These are phyloP conservation scores for Adoxophyes honmai DNA, from an alignment of 1,140 invertebrate genomes.

Conservation along the genomic window DNA sequence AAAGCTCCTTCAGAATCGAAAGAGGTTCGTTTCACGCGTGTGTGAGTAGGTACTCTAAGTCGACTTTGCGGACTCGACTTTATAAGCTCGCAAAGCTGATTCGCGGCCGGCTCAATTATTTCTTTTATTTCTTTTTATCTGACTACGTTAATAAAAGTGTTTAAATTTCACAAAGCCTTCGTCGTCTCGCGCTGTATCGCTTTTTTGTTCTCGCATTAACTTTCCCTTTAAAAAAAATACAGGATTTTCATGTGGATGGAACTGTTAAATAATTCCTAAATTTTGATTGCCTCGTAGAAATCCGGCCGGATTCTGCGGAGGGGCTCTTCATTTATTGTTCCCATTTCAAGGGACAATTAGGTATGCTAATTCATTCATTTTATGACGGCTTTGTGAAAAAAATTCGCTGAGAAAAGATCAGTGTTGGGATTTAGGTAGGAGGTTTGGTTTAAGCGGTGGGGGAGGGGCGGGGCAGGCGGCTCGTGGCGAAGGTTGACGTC, in stretches of 20 bases:
- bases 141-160: conserved; percentile 49
- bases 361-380: conserved; percentile 69
- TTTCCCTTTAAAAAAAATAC: conserved; percentile 50
- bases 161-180: conserved; percentile 38
- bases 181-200: conserved; percentile 25
- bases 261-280: conserved; percentile 64
- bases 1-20: conserved; percentile 37
- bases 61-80: conserved; percentile 25
- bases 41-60: conserved; percentile 38
- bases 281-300: conserved; percentile 64
- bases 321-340: conserved; percentile 55
- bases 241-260: conserved; percentile 56
- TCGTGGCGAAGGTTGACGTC: conserved; percentile 27
- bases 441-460: conserved; percentile 27
- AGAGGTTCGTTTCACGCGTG: conserved; percentile 48
- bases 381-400: conserved; percentile 54
- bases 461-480: conserved; percentile 15
- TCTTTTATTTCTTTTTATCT: conserved; percentile 33
- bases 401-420: conserved; percentile 47
- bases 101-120: conserved; percentile 42
- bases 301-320: conserved; percentile 43
- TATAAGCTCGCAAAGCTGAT: conserved; percentile 36
- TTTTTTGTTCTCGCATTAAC: conserved; percentile 47
- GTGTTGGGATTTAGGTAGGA: conserved; percentile 40
- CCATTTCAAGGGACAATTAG: conserved; percentile 63